Base-by-base conservation (phyloP, 2,888 invertebrate species). In the Bombylius major region DNA sequence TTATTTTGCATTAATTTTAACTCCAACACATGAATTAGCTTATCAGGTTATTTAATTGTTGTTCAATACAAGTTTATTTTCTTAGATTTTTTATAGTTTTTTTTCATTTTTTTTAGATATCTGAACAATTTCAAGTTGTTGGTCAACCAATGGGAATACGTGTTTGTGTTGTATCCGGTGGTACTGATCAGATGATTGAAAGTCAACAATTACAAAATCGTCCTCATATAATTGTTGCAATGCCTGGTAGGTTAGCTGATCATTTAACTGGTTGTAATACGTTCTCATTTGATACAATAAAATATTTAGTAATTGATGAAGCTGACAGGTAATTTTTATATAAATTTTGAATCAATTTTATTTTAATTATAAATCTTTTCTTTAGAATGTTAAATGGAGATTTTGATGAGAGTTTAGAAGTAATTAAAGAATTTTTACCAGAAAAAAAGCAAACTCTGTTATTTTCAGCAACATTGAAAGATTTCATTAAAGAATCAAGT, bases 391-490 rank as follows among this genome's bases (percentile, higher is more conserved):
- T 82, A 60, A 82, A 87, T 68, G 91, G 90, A 51, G 82, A 84
- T 51, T 93, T 94, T 70, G 86, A 91, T 72, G 83, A 83, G 33
- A 89, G 91, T 65, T 77, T 97, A 51, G 81, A 85, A 68, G 82
- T 84, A 0, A 92, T 94, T 66, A 88, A 92, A 68, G 72, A 78
- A 52, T 79, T 80, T 7, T 70, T 96, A 50, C 91, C 95, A 0
- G 79, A 82, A 62, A 81, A 83, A 55, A 80, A 89, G 59, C 96
- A 97, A 68, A 93, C 89, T 56, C 76, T 98, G 14, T 79, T 96
- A 55, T 97, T 95, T 70, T 96, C 95, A 57, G 99, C 99, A 1
- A 99, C 99, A 1, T 87, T 98, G 69, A 95, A 94, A 8, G 88
- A 92, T 66, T 78, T 87, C 80, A 64, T 82, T 78, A 69, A 82